phyloP scores from a whole-genome alignment of 2,797 vertebrate species.

The Peromyscus melanophrys region DNA sequence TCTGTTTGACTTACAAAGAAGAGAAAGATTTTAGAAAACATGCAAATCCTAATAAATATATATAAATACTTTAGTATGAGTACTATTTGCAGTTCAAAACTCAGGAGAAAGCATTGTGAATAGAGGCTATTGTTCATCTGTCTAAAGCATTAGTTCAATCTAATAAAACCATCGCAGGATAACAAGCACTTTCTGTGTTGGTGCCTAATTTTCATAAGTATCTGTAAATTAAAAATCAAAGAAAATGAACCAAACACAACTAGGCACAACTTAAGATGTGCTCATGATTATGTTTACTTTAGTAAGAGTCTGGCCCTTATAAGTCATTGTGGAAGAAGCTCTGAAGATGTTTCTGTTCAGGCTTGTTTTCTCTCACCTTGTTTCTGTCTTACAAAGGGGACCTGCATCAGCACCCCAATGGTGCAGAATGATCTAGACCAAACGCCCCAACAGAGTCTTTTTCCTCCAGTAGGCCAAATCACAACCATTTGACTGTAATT shows the following conservation, averaged over 20 bases:
- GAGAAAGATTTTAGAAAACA: conserved; percentile 9
- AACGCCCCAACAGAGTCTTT: conserved; percentile 55
- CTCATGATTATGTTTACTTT: not conserved
- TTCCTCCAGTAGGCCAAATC: conserved; percentile 67
- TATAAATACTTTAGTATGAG: conserved; percentile 33
- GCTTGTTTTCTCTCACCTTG: conserved; percentile 36
- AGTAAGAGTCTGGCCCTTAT: not conserved
- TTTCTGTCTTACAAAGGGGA: conserved; percentile 28
- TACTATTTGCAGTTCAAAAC: not conserved
- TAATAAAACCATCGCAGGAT: conserved; percentile 3
- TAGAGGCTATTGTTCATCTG: not conserved
- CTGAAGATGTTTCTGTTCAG: conserved; percentile 37
- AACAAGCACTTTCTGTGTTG: not conserved
- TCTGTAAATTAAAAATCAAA: conserved; percentile 47
- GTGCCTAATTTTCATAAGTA: not conserved
- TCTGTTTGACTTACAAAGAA: conserved; percentile 39
- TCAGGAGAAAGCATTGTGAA: conserved; percentile 24
- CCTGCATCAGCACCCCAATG: conserved; percentile 11
- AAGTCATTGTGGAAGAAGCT: not conserved
- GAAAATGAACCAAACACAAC: not conserved
- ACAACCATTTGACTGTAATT: conserved; percentile 73
- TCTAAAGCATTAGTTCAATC: not conserved
- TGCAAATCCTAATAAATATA: not conserved
- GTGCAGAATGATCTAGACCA: conserved; percentile 60
- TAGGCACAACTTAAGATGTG: not conserved